Conservation (phyloP, 1,140 invertebrate species). For the Episyrphus balteatus region DNA sequence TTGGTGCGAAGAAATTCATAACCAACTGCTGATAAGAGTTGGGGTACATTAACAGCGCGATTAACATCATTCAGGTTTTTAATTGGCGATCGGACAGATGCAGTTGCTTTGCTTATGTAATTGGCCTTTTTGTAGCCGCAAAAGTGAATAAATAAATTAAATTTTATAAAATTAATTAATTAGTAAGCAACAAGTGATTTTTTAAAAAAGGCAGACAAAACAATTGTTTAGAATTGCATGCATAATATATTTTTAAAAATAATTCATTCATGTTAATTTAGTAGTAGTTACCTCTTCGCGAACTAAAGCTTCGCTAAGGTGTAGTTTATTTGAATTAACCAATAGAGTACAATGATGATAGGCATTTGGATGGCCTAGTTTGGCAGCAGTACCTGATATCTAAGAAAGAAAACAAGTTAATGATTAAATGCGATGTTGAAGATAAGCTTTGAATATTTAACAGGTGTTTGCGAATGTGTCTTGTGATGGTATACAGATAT, state of each 20-base stretch:
- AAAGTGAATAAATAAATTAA: background rate
- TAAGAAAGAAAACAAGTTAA: slow-evolving; percentile 6
- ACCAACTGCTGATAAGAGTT: slow-evolving; percentile 59
- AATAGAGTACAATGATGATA: slow-evolving; percentile 94
- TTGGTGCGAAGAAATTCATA: slow-evolving; percentile 70
- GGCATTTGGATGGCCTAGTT: slow-evolving; percentile 68
- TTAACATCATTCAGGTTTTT: slow-evolving; percentile 67
- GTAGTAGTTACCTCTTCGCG: slow-evolving; percentile 51
- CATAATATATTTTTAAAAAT: too few species aligned
- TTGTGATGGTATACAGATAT: too few species aligned
- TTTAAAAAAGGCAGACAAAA: background rate
- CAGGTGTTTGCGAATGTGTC: too few species aligned
- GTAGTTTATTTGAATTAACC: slow-evolving; percentile 66
- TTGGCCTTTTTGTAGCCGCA: slow-evolving; percentile 8
- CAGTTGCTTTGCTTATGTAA: slow-evolving; percentile 69
- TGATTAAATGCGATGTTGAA: background rate
- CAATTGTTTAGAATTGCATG: too few species aligned
- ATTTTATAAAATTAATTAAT: background rate
- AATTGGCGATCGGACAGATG: slow-evolving; percentile 66
- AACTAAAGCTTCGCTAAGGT: slow-evolving; percentile 52
- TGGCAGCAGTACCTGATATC: slow-evolving; percentile 87
- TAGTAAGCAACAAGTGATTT: background rate
- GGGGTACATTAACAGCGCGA: slow-evolving; percentile 53
- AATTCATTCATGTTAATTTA: slow-evolving; percentile 2
- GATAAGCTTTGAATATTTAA: slow-evolving; percentile 5